Percentiles rank a stretch among this genome's conserved stretches.
These are phyloP conservation scores for Cosmia trapezina DNA, from an alignment of 2,888 invertebrate species.

Conservation along the genomic window DNA sequence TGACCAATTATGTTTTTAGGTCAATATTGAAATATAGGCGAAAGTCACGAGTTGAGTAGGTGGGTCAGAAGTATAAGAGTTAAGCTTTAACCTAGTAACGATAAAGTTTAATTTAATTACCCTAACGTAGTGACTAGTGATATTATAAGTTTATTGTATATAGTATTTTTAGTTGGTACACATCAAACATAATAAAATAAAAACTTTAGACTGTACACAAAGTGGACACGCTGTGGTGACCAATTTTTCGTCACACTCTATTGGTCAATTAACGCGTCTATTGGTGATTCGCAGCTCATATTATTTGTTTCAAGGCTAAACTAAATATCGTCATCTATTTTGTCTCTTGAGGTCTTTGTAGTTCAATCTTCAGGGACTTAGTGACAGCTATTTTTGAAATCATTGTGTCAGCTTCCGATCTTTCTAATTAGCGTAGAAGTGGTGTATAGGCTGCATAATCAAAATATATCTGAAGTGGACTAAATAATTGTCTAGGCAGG, in stretches of 20 bases:
- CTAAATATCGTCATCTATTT: slow-evolving; percentile 21
- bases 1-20: slow-evolving; percentile 62
- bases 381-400: background rate
- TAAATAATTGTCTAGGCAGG: too few relatives aligned
- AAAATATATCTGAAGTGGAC: too few relatives aligned
- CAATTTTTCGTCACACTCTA: slow-evolving; percentile 41
- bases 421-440: background rate
- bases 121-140: background rate
- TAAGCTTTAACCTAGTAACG: slow-evolving; percentile 14
- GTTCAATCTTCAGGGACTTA: background rate
- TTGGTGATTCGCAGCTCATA: slow-evolving; percentile 45
- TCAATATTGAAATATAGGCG: slow-evolving; percentile 63
- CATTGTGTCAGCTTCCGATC: background rate
- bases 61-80: slow-evolving; percentile 19
- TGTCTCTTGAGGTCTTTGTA: background rate
- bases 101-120: slow-evolving; percentile 27
- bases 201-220: slow-evolving; percentile 8
- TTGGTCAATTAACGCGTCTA: slow-evolving; percentile 51
- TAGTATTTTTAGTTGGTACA: background rate
- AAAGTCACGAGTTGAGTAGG: slow-evolving; percentile 56
- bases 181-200: background rate
- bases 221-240: slow-evolving; percentile 1
- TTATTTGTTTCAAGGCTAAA: slow-evolving; percentile 52
- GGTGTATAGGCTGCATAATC: too few relatives aligned
- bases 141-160: background rate